A percentile compares a stretch with the other conserved stretches of the same genome.
Evolutionary conservation across 1,140 invertebrate species (phyloP).

Genomic region (Pantala flavescens): DNA sequence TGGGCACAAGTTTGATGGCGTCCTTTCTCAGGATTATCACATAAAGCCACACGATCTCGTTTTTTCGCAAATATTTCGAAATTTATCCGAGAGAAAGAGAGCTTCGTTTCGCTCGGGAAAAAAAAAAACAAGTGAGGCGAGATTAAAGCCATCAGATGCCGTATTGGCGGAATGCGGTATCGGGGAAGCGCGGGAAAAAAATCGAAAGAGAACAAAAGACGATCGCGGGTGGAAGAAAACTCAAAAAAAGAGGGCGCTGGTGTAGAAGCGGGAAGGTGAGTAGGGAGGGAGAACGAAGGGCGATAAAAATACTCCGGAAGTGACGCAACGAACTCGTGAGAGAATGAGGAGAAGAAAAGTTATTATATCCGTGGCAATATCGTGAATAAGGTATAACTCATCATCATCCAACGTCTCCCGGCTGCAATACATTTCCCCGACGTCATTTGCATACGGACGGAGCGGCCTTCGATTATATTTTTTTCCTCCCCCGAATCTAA

Average conservation of each 20-base stretch:
- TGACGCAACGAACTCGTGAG: neutral
- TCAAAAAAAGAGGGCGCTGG: too few species aligned
- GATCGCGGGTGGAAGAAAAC: too few species aligned
- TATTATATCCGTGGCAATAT: constrained; percentile 4
- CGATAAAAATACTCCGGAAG: neutral
- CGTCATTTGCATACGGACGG: neutral
- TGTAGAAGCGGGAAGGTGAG: neutral
- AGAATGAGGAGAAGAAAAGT: neutral
- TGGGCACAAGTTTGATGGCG: constrained; percentile 3
- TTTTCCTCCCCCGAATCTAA: neutral
- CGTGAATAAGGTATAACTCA: constrained; percentile 3
- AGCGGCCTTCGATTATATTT: neutral
- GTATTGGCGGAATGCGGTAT: neutral
- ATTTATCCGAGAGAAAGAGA: neutral
- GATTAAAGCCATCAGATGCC: neutral
- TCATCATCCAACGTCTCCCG: neutral
- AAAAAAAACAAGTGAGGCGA: neutral
- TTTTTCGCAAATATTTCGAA: neutral
- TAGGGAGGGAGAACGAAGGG: neutral
- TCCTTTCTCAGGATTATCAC: neutral
- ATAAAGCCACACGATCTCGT: neutral
- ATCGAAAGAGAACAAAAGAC: neutral
- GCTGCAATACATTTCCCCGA: neutral
- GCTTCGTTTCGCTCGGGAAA: neutral
- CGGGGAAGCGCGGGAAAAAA: neutral